These are phyloP conservation scores for Girardia tigrina DNA, from an alignment of 2,888 invertebrate genomes.

Conservation along the genomic window DNA sequence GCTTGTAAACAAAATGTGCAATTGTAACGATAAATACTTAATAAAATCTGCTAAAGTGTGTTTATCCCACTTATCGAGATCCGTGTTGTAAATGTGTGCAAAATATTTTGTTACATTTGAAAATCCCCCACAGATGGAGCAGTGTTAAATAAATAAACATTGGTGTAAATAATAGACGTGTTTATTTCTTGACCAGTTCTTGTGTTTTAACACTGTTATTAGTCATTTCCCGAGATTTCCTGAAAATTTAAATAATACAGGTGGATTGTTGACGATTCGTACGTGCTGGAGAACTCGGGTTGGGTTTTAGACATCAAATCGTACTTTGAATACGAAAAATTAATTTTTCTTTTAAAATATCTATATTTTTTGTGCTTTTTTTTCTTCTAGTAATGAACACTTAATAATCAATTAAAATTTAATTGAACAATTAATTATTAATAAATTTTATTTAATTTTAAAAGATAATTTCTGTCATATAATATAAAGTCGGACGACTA, in stretches of 20 bases:
- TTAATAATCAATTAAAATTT: no score
- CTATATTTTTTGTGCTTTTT: no score
- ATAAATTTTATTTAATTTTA: no score
- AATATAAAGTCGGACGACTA: no score
- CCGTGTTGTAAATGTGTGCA: not conserved
- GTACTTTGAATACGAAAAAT: not conserved
- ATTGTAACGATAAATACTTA: constrained; percentile 23
- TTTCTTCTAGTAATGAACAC: no score
- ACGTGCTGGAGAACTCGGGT: constrained; percentile 17
- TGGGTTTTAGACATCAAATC: constrained; percentile 13
- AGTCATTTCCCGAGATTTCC: not conserved
- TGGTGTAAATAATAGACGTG: constrained; percentile 16
- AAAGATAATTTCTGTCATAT: no score
- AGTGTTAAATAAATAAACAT: constrained; percentile 23
- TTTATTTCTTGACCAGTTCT: constrained; percentile 20
- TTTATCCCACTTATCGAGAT: constrained; percentile 23
- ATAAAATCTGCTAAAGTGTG: not conserved
- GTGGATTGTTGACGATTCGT: constrained; percentile 20
- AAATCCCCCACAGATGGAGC: constrained; percentile 9
- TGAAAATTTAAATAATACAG: not conserved
- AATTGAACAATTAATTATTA: no score
- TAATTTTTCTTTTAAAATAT: not conserved
- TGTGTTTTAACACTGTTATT: constrained; percentile 4
- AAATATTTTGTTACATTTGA: constrained; percentile 17
- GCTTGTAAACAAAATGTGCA: constrained; percentile 3